These are phyloP conservation scores for Oscheius onirici DNA, from an alignment of 2,888 invertebrate genomes.

Conservation along the genomic window DNA sequence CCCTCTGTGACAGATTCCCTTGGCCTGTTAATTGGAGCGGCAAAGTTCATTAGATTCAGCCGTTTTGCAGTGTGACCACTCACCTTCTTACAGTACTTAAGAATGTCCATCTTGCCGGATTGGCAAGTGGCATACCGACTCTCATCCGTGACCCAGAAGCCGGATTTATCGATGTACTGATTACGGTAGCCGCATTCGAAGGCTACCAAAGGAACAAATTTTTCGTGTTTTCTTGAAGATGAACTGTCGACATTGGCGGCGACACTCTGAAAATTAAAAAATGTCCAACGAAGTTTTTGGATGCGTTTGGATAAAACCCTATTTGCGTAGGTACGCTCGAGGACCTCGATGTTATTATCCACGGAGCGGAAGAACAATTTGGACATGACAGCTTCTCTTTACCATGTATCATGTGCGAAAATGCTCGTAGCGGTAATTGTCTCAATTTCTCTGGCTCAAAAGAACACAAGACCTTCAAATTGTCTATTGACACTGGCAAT, in stretches of 20 bases:
- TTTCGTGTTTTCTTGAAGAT: constrained; percentile 49
- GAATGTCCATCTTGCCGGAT: constrained; percentile 70
- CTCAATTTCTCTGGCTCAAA: neutral
- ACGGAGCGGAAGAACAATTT: constrained; percentile 22
- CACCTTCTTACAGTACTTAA: constrained; percentile 71
- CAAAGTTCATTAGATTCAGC: neutral
- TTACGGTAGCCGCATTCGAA: constrained; percentile 71
- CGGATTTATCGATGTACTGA: constrained; percentile 65
- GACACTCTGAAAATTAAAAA: constrained; percentile 37
- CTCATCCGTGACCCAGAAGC: constrained; percentile 67
- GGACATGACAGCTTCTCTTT: constrained; percentile 12
- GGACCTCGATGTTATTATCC: neutral
- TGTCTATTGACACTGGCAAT: constrained; percentile 6
- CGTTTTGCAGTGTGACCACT: neutral
- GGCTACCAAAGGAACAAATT: constrained; percentile 71
- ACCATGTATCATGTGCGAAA: constrained; percentile 9
- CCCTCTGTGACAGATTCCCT: neutral
- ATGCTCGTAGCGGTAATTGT: neutral
- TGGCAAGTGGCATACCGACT: constrained; percentile 68
- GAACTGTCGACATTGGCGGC: constrained; percentile 34
- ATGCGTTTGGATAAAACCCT: neutral
- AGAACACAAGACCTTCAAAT: neutral
- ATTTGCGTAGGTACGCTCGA: neutral
- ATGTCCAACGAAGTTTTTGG: too few relatives aligned
- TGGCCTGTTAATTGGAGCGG: neutral